phyloP scores from a whole-genome alignment of 2,113 vertebrate genomes.

The Furnarius figulus region DNA sequence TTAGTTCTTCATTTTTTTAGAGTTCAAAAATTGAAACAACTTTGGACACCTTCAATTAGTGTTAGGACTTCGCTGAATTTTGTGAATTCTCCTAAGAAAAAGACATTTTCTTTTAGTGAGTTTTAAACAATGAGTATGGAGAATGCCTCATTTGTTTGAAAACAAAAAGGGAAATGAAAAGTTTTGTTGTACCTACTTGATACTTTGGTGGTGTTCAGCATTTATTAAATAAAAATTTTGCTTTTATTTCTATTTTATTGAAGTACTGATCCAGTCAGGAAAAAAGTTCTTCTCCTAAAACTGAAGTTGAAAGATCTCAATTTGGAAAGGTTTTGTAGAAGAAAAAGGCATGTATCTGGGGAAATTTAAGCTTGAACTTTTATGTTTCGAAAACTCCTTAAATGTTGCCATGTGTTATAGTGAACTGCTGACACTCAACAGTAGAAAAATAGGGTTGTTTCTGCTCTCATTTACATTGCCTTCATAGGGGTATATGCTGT shows the following conservation, averaged over 20 bases:
- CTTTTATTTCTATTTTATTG: neutral
- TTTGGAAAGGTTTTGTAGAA: neutral
- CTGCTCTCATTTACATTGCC: neutral
- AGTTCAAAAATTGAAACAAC: neutral
- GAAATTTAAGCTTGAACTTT: neutral
- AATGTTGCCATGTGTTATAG: neutral
- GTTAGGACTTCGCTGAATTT: neutral
- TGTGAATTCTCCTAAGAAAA: neutral
- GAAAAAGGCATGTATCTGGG: neutral
- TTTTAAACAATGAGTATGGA: neutral
- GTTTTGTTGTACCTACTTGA: neutral
- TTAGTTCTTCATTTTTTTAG: neutral
- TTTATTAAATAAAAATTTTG: neutral
- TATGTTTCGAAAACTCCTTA: neutral
- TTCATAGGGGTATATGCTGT: neutral
- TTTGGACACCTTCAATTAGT: neutral
- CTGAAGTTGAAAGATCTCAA: neutral
- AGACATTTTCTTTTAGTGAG: neutral
- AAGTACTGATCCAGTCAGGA: neutral
- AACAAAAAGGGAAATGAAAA: neutral
- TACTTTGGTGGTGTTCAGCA: neutral
- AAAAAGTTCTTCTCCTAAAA: neutral
- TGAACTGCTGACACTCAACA: neutral
- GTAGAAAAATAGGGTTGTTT: neutral
- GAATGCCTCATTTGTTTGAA: neutral